phyloP scores from a whole-genome alignment of 2,888 invertebrate species.

The Cylloceria caligata region DNA sequence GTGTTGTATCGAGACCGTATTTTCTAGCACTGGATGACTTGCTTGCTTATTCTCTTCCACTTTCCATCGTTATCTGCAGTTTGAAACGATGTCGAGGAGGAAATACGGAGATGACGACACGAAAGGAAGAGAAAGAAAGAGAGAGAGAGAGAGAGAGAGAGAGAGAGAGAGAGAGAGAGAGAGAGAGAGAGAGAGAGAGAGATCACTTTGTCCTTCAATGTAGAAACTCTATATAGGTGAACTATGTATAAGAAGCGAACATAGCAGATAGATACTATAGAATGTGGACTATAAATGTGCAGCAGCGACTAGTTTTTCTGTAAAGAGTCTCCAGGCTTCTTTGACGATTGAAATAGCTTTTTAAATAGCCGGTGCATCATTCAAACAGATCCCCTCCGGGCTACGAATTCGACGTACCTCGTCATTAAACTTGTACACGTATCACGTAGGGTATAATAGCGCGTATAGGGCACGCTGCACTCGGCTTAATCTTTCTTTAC shows the following conservation, averaged over 20 bases:
- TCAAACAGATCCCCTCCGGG: conserved; percentile 61
- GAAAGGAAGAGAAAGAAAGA: neutral
- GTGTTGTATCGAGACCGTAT: neutral
- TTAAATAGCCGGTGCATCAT: conserved; percentile 71
- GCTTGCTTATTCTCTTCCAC: neutral
- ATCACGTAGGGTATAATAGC: neutral
- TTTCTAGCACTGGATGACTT: neutral
- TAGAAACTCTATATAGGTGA: conserved; percentile 19
- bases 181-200: neutral
- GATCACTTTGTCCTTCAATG: neutral
- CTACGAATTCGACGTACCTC: conserved; percentile 13
- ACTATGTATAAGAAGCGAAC: conserved; percentile 9
- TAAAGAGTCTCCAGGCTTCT: conserved; percentile 67
- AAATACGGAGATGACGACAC: neutral
- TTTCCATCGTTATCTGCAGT: neutral
- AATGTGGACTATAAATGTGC: neutral
- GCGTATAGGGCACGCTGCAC: neutral
- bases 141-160: neutral
- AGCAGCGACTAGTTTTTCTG: neutral
- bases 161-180: too few relatives aligned
- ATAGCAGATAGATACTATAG: conserved; percentile 11
- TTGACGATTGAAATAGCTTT: conserved; percentile 75
- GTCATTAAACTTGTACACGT: neutral
- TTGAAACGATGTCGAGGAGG: neutral
- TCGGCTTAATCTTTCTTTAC: neutral